A percentile compares a stretch with the other conserved stretches of the same genome.
Conservation (phyloP, 1,140 invertebrate species). For the Drosophila fuyamai region DNA sequence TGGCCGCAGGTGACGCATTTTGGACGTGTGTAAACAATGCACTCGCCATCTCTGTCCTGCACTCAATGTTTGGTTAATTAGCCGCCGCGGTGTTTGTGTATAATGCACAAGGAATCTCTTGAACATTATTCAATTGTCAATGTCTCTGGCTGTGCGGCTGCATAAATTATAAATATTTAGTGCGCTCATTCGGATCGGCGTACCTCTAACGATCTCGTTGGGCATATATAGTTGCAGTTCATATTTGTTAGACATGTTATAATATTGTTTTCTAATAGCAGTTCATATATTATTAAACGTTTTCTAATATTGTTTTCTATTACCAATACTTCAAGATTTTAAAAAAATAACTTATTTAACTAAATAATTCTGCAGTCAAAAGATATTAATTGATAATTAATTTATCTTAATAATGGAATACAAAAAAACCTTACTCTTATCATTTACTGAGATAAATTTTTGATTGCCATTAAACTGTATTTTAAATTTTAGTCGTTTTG, state of each 20-base stretch:
- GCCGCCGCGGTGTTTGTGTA: constrained; percentile 48
- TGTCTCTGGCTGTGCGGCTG: constrained; percentile 38
- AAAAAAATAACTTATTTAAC: no score
- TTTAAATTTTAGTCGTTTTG: no score
- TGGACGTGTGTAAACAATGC: constrained; percentile 58
- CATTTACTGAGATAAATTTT: no score
- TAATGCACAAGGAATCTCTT: constrained; percentile 36
- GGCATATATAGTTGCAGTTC: not conserved
- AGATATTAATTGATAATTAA: no score
- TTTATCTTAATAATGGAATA: no score
- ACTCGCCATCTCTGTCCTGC: constrained; percentile 32
- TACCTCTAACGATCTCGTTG: not conserved
- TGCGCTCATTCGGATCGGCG: constrained; percentile 54
- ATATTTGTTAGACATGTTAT: no score
- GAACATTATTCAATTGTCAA: constrained; percentile 66
- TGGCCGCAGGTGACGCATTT: constrained; percentile 44
- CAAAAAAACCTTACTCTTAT: no score
- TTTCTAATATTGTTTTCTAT: not conserved
- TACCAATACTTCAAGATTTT: no score
- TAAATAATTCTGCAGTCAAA: no score
- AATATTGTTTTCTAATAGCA: not conserved
- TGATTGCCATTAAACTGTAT: no score
- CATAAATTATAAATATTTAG: constrained; percentile 73
- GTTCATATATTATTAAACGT: no score
- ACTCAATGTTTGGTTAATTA: constrained; percentile 66